Evolutionary conservation across 2,888 invertebrate genomes (phyloP), one percentile per base, ranked within the genome.

Genomic region (Dicranocentrus wangi): DNA sequence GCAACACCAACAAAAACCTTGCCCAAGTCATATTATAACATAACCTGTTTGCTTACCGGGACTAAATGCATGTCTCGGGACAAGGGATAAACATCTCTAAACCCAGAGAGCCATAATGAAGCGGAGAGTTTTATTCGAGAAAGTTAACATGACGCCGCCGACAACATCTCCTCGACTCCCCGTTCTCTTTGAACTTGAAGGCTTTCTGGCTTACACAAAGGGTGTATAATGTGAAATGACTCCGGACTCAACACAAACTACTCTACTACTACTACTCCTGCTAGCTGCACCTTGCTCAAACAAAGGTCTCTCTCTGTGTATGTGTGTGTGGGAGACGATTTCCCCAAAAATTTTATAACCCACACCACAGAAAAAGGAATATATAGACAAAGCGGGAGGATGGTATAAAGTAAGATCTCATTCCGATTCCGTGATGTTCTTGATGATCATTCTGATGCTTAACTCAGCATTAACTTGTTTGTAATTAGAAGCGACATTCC

Each of bases 401-500:
- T n/a, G n/a, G n/a, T n/a, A n/a, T n/a, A 53, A 53, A 53, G 53
- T 53, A 17, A 21, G 53, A 53, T 47, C 28, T 43, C 51, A 21
- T 63, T 51, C 65, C 53, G 53, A 53, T 53, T 53, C 21, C 42
- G 51, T 69, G 27, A 28, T 69, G 53, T 28, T 58, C 39, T 27
- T 65, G 70, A 53, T 70, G 63, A 60, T 32, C 51, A 8, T 39
- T 39, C 61, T 60, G 70, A 78, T 78, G 78, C 78, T 78, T 78
- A 71, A 69, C 66, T 82, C 82, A 79, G 82, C 82, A 79, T 82
- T 82, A 82, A 82, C 82, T 82, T 82, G 82, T 82, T 79, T 82
- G 79, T 82, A 82, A 82, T 82, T 82, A 82, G 75, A 82, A 79
- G 75, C 79, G 79, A 82, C 82, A 82, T 82, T 82, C 78, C 70